Evolutionary conservation across 2,113 vertebrate genomes (phyloP).

Genomic region (Misgurnus anguillicaudatus): DNA sequence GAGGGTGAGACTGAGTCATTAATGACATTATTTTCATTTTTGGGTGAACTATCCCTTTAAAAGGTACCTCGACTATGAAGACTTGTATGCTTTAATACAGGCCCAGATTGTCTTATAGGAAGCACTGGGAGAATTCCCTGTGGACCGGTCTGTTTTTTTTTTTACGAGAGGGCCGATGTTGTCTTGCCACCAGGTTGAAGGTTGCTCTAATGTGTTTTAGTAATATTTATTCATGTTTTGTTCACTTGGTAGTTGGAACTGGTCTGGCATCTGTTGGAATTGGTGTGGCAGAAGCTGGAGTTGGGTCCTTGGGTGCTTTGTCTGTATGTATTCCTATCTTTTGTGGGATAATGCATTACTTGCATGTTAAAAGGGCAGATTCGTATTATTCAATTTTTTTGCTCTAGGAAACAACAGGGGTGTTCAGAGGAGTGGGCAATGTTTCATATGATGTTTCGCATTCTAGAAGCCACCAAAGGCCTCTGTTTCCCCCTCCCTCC

Average conservation of each 20-base stretch:
- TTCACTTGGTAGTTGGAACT: constrained; percentile 84
- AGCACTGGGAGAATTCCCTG: no score
- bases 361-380: neutral
- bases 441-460: constrained; percentile 88
- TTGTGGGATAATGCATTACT: neutral
- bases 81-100: no score
- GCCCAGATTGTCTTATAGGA: no score
- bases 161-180: no score
- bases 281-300: constrained; percentile 83
- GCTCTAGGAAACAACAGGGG: constrained; percentile 72
- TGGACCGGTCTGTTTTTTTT: no score
- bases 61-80: no score
- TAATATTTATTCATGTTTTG: neutral
- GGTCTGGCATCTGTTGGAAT: constrained; percentile 85
- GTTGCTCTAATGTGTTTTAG: neutral
- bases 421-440: constrained; percentile 78
- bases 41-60: no score
- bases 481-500: constrained; percentile 90
- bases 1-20: no score
- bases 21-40: no score
- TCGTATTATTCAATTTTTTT: constrained; percentile 14
- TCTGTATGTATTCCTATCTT: constrained; percentile 76
- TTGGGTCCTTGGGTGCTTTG: constrained; percentile 74
- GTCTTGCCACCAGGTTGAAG: no score
- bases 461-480: constrained; percentile 83